phyloP scores from a whole-genome alignment of 2,888 invertebrate genomes.

The Protophormia terraenovae region DNA sequence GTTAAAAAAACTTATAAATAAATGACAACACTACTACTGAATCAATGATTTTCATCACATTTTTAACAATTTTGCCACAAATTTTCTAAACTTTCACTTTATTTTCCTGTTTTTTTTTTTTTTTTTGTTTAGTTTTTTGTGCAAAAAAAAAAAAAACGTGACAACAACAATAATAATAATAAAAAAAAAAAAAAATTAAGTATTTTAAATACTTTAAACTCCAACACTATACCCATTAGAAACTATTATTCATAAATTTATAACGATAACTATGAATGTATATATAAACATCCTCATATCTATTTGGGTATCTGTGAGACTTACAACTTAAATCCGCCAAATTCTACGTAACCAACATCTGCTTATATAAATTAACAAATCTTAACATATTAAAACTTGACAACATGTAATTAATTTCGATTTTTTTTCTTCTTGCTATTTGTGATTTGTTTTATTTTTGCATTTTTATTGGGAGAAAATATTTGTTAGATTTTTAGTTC shows the following conservation, averaged over 20 bases:
- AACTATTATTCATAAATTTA: constrained; percentile 33
- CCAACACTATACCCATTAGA: neutral
- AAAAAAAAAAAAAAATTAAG: too few species aligned
- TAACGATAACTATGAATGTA: constrained; percentile 10
- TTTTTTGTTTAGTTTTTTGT: neutral
- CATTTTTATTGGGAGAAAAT: neutral
- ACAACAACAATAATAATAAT: neutral
- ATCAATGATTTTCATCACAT: constrained; percentile 57
- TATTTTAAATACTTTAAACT: constrained; percentile 25
- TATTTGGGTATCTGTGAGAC: neutral
- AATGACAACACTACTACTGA: constrained; percentile 11
- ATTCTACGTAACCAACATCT: neutral
- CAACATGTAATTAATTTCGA: constrained; percentile 58
- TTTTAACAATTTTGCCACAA: constrained; percentile 41
- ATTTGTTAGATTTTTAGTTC: neutral
- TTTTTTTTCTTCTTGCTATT: too few species aligned
- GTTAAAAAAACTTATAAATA: neutral
- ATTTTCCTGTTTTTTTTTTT: constrained; percentile 58
- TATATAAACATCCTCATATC: neutral
- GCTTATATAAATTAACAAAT: constrained; percentile 50
- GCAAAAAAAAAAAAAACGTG: neutral
- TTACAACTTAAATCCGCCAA: neutral
- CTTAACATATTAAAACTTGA: constrained; percentile 53
- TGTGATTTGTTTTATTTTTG: neutral
- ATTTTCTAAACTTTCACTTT: constrained; percentile 64